Evolutionary conservation across 2,888 invertebrate species (phyloP).

Genomic region (Acleris emargana): DNA sequence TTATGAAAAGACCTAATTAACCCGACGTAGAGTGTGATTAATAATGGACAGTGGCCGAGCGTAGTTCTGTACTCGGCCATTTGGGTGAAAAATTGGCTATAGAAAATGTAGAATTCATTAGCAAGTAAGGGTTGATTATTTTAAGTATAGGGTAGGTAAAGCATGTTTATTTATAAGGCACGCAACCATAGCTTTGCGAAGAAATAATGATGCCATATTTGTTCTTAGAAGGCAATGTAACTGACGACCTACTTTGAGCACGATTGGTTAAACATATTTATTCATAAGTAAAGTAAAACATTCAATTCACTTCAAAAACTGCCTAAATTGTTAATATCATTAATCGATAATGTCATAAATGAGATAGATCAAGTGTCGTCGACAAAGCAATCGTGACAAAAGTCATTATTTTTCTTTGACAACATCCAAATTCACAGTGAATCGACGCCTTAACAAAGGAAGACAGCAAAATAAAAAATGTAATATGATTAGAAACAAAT

Average conservation of each 20-base stretch:
- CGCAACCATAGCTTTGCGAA: no score
- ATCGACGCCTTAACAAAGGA: conserved; percentile 40
- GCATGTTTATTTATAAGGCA: conserved; percentile 35
- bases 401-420: no score
- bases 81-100: conserved; percentile 31
- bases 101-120: conserved; percentile 11
- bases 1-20: conserved; percentile 81
- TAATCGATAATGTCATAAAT: no score
- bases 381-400: no score
- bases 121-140: background rate
- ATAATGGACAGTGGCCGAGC: conserved; percentile 52
- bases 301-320: no score
- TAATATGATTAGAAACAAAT: conserved; percentile 81
- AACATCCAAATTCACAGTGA: conserved; percentile 38
- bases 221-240: no score
- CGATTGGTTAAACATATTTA: no score
- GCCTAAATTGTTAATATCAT: no score
- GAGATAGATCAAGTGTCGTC: no score
- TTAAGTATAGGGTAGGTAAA: background rate
- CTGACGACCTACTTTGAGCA: no score
- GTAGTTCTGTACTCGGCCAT: conserved; percentile 50
- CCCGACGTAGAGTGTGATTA: conserved; percentile 60
- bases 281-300: no score
- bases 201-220: no score
- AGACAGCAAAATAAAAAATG: conserved; percentile 62